Evolutionary conservation across 2,888 invertebrate genomes (phyloP).

Genomic region (Parnassius smintheus): DNA sequence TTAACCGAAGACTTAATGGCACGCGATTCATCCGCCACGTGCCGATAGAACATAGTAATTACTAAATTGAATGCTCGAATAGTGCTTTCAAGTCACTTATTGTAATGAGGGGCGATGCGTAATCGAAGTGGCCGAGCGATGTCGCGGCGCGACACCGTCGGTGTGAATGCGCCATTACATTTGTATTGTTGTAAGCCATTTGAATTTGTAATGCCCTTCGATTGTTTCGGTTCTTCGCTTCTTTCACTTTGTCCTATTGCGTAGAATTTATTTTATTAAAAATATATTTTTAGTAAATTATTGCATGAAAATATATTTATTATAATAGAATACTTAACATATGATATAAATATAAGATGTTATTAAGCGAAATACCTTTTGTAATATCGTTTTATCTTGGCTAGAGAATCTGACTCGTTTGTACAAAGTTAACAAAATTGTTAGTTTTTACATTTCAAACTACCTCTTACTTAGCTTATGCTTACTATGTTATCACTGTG

Average conservation of each 20-base stretch:
- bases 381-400: too few species aligned
- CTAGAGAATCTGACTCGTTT: too few species aligned
- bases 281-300: too few species aligned
- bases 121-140: slow-evolving; percentile 62
- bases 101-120: slow-evolving; percentile 67
- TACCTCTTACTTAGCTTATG: too few species aligned
- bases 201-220: slow-evolving; percentile 46
- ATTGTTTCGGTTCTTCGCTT: slow-evolving; percentile 8
- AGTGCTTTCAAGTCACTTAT: slow-evolving; percentile 76
- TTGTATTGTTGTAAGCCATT: slow-evolving; percentile 60
- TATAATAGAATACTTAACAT: too few species aligned
- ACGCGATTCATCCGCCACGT: slow-evolving; percentile 43
- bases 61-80: slow-evolving; percentile 77
- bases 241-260: neutral
- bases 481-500: too few species aligned
- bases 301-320: too few species aligned
- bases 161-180: slow-evolving; percentile 65
- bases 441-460: too few species aligned
- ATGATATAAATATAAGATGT: too few species aligned
- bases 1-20: slow-evolving; percentile 21
- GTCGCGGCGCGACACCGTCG: slow-evolving; percentile 52
- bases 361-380: too few species aligned
- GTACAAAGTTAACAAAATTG: too few species aligned
- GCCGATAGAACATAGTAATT: slow-evolving; percentile 65
- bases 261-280: too few species aligned